Percentiles rank a stretch among this genome's conserved stretches.
phyloP scores from a whole-genome alignment of 2,113 vertebrate genomes.

The Atractosteus spatula region DNA sequence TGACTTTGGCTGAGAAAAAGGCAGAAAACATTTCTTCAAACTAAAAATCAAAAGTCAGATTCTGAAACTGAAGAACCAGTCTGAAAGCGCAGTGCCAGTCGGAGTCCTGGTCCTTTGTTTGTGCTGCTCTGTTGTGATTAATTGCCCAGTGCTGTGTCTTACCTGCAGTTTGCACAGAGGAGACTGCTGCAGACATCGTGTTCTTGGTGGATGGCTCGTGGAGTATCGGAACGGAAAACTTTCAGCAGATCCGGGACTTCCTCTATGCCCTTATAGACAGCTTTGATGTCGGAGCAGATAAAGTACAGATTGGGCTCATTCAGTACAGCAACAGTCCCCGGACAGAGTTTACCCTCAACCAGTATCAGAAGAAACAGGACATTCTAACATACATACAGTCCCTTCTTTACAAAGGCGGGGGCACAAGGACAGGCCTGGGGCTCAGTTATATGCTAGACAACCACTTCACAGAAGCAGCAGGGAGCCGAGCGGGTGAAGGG shows the following conservation, averaged over 20 bases:
- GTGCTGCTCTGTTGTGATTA: too few species aligned
- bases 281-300: conserved; percentile 44
- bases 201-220: conserved; percentile 53
- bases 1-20: too few species aligned
- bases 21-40: too few species aligned
- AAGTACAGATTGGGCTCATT: conserved; percentile 45
- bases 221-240: conserved; percentile 31
- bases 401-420: conserved; percentile 34
- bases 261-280: conserved; percentile 32
- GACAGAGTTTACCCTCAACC: conserved; percentile 41
- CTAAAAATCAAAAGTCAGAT: too few species aligned
- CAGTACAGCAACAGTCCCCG: conserved; percentile 31
- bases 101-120: too few species aligned
- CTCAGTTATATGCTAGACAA: conserved; percentile 47
- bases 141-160: too few species aligned
- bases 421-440: conserved; percentile 34
- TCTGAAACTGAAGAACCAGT: too few species aligned
- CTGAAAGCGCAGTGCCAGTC: too few species aligned
- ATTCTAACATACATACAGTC: conserved; percentile 38
- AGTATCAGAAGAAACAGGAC: conserved; percentile 27
- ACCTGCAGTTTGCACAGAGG: conserved; percentile 44
- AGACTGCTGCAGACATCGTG: conserved; percentile 39
- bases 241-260: conserved; percentile 34
- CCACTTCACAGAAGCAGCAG: conserved; percentile 38
- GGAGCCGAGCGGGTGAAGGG: conserved; percentile 34